Conservation (phyloP, 2,888 invertebrate species). For the Andrena trimmerana region DNA sequence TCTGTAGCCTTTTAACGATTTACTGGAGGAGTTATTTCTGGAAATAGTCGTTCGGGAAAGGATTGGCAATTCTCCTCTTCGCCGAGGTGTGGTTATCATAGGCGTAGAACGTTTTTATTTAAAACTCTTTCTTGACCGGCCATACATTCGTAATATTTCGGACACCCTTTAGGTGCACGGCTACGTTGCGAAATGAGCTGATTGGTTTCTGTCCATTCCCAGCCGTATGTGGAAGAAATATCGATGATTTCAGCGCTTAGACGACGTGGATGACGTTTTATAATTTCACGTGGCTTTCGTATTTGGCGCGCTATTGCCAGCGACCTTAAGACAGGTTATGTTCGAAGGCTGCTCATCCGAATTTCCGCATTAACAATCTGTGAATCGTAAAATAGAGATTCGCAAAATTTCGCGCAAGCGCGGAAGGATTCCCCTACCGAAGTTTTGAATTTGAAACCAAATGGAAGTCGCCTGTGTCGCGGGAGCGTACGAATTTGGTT, state of each 20-base stretch:
- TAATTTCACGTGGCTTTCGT: neutral
- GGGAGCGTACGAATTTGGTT: neutral
- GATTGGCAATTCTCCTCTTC: neutral
- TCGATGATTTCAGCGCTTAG: slow-evolving; percentile 16
- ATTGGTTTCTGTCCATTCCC: slow-evolving; percentile 17
- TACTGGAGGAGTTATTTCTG: neutral
- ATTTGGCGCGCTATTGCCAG: neutral
- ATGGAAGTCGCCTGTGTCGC: neutral
- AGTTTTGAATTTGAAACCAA: slow-evolving; percentile 25
- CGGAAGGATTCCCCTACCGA: neutral
- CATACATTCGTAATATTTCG: slow-evolving; percentile 25
- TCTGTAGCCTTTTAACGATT: neutral
- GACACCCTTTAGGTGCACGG: slow-evolving; percentile 33
- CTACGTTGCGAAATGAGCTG: slow-evolving; percentile 55
- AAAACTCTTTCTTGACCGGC: neutral
- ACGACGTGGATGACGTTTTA: neutral
- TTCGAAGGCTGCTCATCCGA: neutral
- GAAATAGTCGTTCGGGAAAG: neutral
- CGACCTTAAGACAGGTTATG: neutral
- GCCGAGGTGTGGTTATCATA: neutral
- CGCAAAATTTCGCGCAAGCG: slow-evolving; percentile 25
- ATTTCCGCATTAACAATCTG: neutral
- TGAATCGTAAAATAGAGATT: slow-evolving; percentile 1
- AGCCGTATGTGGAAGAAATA: neutral
- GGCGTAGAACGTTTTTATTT: slow-evolving; percentile 29